phyloP scores from a whole-genome alignment of 2,888 invertebrate species.

The Prosapia bicincta region DNA sequence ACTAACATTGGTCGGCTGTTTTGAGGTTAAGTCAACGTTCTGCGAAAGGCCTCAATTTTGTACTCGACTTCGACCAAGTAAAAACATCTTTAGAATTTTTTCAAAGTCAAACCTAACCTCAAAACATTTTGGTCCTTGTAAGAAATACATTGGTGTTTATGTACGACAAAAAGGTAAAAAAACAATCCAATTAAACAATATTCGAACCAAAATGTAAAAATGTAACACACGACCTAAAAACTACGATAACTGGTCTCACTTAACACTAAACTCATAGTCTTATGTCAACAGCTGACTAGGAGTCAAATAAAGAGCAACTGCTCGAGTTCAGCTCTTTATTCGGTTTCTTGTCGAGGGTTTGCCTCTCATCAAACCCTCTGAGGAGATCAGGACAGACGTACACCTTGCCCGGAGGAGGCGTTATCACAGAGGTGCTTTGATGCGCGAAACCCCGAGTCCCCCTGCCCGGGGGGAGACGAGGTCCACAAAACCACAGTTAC shows the following conservation, averaged over 20 bases:
- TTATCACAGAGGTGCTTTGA: constrained; percentile 39
- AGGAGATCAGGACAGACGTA: constrained; percentile 13
- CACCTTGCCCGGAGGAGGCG: not conserved
- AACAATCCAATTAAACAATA: not conserved
- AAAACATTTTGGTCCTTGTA: not conserved
- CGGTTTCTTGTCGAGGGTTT: not conserved
- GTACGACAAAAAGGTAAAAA: not conserved
- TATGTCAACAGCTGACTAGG: not conserved
- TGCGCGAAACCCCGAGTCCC: constrained; percentile 22
- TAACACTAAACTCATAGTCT: not conserved
- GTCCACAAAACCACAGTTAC: not conserved
- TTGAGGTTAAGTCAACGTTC: not conserved
- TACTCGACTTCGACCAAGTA: not conserved
- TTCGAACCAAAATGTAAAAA: not conserved
- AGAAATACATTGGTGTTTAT: not conserved
- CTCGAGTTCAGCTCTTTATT: too few relatives aligned
- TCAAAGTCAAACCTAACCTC: not conserved
- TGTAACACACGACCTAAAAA: not conserved
- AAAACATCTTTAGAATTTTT: not conserved
- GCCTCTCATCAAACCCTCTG: not conserved
- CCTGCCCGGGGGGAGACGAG: not conserved
- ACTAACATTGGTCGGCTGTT: not conserved
- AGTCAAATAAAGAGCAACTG: too few relatives aligned
- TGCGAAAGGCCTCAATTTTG: not conserved
- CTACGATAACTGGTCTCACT: not conserved